A percentile compares a stretch with the other conserved stretches of the same genome.
These are phyloP conservation scores for Danio choprae DNA, from an alignment of 2,797 vertebrate species.

Conservation along the genomic window DNA sequence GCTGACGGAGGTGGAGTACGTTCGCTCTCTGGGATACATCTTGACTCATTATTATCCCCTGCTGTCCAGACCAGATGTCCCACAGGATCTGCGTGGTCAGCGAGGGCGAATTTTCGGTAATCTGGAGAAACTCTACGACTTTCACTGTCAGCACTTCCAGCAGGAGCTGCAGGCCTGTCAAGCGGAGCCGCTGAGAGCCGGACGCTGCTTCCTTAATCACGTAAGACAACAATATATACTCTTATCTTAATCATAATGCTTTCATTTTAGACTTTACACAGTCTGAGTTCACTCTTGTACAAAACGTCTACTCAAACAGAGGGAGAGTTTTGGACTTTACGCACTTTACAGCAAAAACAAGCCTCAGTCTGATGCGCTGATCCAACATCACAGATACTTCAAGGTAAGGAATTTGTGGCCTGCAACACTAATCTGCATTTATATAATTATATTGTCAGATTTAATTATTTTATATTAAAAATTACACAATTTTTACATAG, in stretches of 20 bases:
- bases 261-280: neutral
- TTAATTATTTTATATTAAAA: neutral
- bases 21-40: conserved; percentile 81
- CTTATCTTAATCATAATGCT: neutral
- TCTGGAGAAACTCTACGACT: conserved; percentile 82
- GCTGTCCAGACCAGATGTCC: conserved; percentile 78
- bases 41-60: conserved; percentile 82
- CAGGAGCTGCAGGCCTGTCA: conserved; percentile 81
- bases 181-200: conserved; percentile 74
- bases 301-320: conserved; percentile 64
- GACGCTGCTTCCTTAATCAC: conserved; percentile 82
- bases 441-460: neutral
- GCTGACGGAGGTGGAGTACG: conserved; percentile 81
- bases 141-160: conserved; percentile 81
- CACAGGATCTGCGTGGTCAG: conserved; percentile 83
- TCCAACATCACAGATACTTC: conserved; percentile 80
- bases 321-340: conserved; percentile 82
- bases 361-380: conserved; percentile 80
- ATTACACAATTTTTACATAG: too few species aligned
- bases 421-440: neutral
- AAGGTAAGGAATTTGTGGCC: conserved; percentile 70
- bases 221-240: conserved; percentile 64
- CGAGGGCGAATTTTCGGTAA: conserved; percentile 82
- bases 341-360: conserved; percentile 88
- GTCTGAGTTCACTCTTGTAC: conserved; percentile 6